Conservation (phyloP, 2,113 vertebrate species). For the Paramormyrops kingsleyae region DNA sequence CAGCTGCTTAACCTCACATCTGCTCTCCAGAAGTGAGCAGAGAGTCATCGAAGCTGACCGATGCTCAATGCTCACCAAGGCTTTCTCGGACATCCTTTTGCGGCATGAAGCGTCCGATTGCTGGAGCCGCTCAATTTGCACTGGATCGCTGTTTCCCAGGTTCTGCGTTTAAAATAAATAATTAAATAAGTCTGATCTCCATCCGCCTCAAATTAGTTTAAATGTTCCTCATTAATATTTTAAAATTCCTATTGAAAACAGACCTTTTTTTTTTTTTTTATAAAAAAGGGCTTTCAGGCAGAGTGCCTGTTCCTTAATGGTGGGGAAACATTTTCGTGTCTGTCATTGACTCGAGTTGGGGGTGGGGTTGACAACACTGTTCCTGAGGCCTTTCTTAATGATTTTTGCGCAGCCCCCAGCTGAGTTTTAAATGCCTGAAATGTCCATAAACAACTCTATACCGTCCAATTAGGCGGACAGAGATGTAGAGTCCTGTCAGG, state of each 20-base stretch:
- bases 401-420: slow-evolving; percentile 94
- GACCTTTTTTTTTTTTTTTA: not conserved
- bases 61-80: too few relatives aligned
- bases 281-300: slow-evolving; percentile 13
- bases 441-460: slow-evolving; percentile 98
- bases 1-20: not conserved
- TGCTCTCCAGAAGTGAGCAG: not conserved
- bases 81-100: not conserved
- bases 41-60: not conserved
- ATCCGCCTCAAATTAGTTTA: not conserved
- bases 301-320: slow-evolving; percentile 29
- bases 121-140: not conserved
- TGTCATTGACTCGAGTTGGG: slow-evolving; percentile 57
- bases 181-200: not conserved
- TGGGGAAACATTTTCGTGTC: slow-evolving; percentile 55
- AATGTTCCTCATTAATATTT: not conserved
- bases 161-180: not conserved
- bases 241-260: not conserved
- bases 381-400: slow-evolving; percentile 87
- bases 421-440: slow-evolving; percentile 92
- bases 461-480: slow-evolving; percentile 98
- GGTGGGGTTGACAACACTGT: slow-evolving; percentile 77
- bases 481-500: slow-evolving; percentile 91
- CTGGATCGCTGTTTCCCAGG: not conserved
- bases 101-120: not conserved